Base-by-base conservation (phyloP, 2,888 invertebrate genomes). In the Ryuthela nishihirai region DNA sequence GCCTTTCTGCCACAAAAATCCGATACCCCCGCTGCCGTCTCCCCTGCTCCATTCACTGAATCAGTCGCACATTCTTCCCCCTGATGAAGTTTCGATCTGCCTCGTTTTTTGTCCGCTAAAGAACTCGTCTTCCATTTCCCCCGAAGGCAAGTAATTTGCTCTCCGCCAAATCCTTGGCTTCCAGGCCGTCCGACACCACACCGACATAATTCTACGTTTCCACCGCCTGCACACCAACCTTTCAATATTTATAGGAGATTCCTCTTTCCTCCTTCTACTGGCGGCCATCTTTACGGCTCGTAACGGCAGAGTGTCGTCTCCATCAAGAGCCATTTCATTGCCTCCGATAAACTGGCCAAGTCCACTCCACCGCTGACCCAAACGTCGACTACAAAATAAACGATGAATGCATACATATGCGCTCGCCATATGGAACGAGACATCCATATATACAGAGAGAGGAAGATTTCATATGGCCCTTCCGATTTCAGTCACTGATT, bases 61-160 rank as follows among this genome's bases (percentile, higher is more conserved):
- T 59, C 53, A 59, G 53, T 48, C 53, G 39, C 59, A 48, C 46
- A 45, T 45, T 50, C 50, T 45, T 49, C 32, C 45, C 32, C 29
- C 53, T 59, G 59, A 59, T 59, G 59, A 59, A 59, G 53, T 59
- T 53, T 59, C 53, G 59, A 53, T 53, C 53, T 48, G 49, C n/a
- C 24, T 15, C 24, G 32, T 36, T 46, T 36, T 46, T 36, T 54
- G 42, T 56, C 46, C 50, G 56, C 41, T 58, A 58, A 58, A 58
- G 56, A 58, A 52, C 43, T n/a, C 46, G 50, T 56, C 50, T 56
- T 50, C 50, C 50, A 50, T 56, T 56, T 56, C 46, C 41, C 55
- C 54, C 32, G 38, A 58, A 58, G 56, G 50, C 56, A 58, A 58
- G 56, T 58, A 58, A 58, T 58, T 58, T 58, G 56, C 56, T 58